Evolutionary conservation across 2,888 invertebrate genomes (phyloP), one percentile per base, ranked within the genome.

Genomic region (Ornithoptera priamus): DNA sequence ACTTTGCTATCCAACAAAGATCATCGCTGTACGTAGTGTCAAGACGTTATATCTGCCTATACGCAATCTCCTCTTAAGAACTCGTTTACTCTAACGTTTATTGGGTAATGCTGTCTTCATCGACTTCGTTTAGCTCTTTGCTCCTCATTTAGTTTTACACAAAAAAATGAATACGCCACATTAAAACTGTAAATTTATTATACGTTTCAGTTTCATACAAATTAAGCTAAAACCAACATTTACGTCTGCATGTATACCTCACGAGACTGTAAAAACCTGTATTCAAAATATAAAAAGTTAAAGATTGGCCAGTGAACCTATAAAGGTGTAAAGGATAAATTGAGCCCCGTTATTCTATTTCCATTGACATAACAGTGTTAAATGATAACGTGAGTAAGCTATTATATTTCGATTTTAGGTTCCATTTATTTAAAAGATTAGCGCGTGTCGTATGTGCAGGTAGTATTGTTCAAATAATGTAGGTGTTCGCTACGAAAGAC

Each of bases 401-500:
- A 30, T 30, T 78, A 82, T 83, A 82, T 82, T 80, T 78, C 65
- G 76, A 81, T 78, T 79, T 78, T 78, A 76, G 73, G 77, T 76
- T 82, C 73, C 76, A 82, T 90, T 90, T 89, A 82, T 78, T 81
- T 75, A 86, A 85, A 73, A 81, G 77, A 85, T 91, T 90, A 90
- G 84, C 87, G 81, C 80, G 73, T 76, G 83, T 81, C 78, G 78
- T 75, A 74, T 84, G 75, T 81, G 79, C 83, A 81, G 80, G 81
- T 82, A 79, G 77, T 79, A 80, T 80, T 87, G 86, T 88, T 85
- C 85, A 86, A 88, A 88, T 75, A 82, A 84, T 81, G 85, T 88
- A 82, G 89, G 89, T 83, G 89, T 87, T 83, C 83, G 80, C 86
- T 80, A 79, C 82, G 87, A 88, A 87, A 86, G 85, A 87, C 78